phyloP scores from a whole-genome alignment of 1,140 invertebrate genomes.

The Macrostomum lignano region DNA sequence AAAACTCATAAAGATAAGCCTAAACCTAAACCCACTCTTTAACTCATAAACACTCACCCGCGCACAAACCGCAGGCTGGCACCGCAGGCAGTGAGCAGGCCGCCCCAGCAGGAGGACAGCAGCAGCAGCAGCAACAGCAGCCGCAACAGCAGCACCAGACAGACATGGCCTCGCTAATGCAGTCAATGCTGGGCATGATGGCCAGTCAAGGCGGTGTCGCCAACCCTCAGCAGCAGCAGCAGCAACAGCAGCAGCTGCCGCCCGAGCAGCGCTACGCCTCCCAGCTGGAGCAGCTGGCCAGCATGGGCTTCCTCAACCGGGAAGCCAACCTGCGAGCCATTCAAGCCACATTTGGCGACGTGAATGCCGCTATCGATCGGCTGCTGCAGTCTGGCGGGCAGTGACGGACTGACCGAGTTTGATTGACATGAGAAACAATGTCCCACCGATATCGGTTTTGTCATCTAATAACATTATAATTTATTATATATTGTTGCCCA shows the following conservation, averaged over 20 bases:
- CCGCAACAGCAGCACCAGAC: not conserved
- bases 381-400: conserved; percentile 16
- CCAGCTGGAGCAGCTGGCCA: conserved; percentile 70
- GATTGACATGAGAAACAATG: too few species aligned
- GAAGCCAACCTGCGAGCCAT: conserved; percentile 89
- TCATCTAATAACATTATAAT: too few species aligned
- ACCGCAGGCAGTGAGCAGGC: too few species aligned
- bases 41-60: too few species aligned
- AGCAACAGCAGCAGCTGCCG: conserved; percentile 31
- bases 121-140: conserved; percentile 1
- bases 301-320: conserved; percentile 90
- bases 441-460: too few species aligned
- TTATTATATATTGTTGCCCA: too few species aligned
- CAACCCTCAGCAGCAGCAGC: not conserved
- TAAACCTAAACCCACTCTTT: too few species aligned
- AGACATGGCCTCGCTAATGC: conserved; percentile 1
- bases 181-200: conserved; percentile 8
- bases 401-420: too few species aligned
- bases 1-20: too few species aligned
- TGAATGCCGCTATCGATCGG: conserved; percentile 72
- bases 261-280: conserved; percentile 77
- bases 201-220: conserved; percentile 4
- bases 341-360: conserved; percentile 77
- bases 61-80: too few species aligned
- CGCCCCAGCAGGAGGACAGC: too few species aligned